Percentiles rank a stretch among this genome's conserved stretches.
phyloP scores from a whole-genome alignment of 1,140 invertebrate genomes.

The Neodiprion pinetum region DNA sequence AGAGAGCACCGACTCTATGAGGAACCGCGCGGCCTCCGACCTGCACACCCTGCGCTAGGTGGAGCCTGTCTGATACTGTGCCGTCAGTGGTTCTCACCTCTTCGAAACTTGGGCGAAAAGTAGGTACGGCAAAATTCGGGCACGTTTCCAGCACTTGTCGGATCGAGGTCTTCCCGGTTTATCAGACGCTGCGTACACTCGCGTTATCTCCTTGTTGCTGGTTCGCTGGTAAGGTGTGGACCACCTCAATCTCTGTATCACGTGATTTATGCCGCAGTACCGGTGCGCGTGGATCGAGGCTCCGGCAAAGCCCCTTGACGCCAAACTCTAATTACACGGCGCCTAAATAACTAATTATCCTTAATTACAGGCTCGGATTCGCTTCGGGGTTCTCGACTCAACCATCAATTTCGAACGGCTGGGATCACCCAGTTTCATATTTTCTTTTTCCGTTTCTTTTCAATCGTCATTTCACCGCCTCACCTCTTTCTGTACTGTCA shows the following conservation, averaged over 20 bases:
- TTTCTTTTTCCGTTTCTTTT: no score
- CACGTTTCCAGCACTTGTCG: neutral
- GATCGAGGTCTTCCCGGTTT: neutral
- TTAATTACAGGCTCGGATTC: conserved; percentile 13
- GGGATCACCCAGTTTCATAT: neutral
- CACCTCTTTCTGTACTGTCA: no score
- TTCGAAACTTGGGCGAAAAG: neutral
- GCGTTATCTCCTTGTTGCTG: no score
- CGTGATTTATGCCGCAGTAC: neutral
- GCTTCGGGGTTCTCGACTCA: neutral
- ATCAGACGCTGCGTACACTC: neutral
- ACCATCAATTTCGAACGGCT: neutral
- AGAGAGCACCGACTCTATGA: conserved; percentile 58
- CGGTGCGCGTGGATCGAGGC: no score
- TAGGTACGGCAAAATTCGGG: neutral
- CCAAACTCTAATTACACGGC: conserved; percentile 8
- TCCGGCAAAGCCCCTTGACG: neutral
- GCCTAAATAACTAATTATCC: conserved; percentile 14
- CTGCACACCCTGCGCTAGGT: conserved; percentile 60
- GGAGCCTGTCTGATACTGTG: conserved; percentile 57
- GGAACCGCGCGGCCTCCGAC: conserved; percentile 60
- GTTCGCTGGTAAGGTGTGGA: neutral
- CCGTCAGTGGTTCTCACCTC: conserved; percentile 48
- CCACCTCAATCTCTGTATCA: neutral
- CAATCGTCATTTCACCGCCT: no score